Base-by-base conservation (phyloP, 2,797 vertebrate genomes). In the Phalloptychus januarius region DNA sequence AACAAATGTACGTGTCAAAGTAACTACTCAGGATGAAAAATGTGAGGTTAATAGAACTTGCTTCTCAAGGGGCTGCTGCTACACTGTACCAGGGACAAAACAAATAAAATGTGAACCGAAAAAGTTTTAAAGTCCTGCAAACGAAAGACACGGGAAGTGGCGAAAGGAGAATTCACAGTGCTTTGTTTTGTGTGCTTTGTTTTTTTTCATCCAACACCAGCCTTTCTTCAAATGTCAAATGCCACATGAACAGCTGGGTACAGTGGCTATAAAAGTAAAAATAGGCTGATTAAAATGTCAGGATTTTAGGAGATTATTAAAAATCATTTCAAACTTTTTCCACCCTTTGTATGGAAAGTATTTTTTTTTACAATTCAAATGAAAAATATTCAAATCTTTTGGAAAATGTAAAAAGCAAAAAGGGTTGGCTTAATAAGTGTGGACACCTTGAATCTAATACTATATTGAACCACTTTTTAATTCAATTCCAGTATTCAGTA, bases 1-100 rank as follows among this genome's bases (percentile, higher is more conserved):
- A 85, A 85, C 1, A 84, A 91, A 89, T 85, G 86, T 84, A 84
- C 73, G 79, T 79, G 75, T 77, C 80, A 82, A 80, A 42, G 76
- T 76, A 81, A 88, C 80, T 84, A 79, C 87, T 88, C 80, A 75
- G 86, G 86, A 91, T 87, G 87, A 88, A 69, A 82, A 78, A 86
- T 82, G 79, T 81, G 80, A 83, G 79, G 83, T 86, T 83, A 83
- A 88, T 83, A 90, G 87, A 86, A 81, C 89, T 93, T 91, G 92
- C 92, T 93, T 92, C 93, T 93, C 91, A 94, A 91, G 91, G 87
- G 78, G 91, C 91, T 93, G 91, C 92, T 87, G 93, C 92, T 92
- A 93, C 88, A 80, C 88, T 90, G 88, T 92, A 91, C 92, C 89
- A 80, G 88, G 93, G 89, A 93, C 85, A 88, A 92, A 78, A 61